Percentiles rank a stretch among this genome's conserved stretches.
Evolutionary conservation across 2,797 vertebrate genomes (phyloP).

Genomic region (Sphenodon punctatus): DNA sequence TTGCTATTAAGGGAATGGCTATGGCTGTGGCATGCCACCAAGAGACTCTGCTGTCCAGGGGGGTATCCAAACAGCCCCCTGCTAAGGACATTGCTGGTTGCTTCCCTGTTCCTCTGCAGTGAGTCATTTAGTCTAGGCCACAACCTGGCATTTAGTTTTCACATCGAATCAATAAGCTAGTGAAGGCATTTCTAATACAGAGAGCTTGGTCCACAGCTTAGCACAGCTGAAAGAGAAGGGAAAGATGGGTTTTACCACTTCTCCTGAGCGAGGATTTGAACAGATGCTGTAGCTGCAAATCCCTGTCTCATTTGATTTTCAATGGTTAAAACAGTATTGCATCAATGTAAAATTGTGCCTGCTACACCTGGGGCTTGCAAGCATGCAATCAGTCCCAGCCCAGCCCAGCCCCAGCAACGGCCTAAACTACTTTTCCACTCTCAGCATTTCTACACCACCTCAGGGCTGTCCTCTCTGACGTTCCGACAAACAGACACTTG

Average conservation of each 20-base stretch:
- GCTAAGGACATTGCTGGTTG: not conserved
- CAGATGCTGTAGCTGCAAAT: not conserved
- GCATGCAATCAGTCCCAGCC: too few species aligned
- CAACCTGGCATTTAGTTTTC: not conserved
- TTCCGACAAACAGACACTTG: too few species aligned
- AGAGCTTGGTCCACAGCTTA: not conserved
- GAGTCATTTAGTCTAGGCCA: too few species aligned
- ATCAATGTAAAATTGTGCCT: too few species aligned
- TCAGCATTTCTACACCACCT: too few species aligned
- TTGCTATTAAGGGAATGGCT: not conserved
- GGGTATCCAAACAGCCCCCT: not conserved
- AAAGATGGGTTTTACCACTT: not conserved
- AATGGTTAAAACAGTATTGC: too few species aligned
- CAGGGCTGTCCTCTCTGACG: too few species aligned
- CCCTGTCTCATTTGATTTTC: too few species aligned
- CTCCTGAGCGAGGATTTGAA: not conserved
- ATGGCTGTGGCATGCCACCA: not conserved
- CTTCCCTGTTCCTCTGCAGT: not conserved
- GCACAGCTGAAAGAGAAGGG: not conserved
- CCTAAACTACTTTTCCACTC: too few species aligned
- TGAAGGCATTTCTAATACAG: not conserved
- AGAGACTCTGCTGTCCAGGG: not conserved
- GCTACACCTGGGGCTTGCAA: too few species aligned
- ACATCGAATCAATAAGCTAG: not conserved
- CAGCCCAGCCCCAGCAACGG: too few species aligned